Base-by-base conservation (phyloP, 2,113 vertebrate genomes). In the Trematomus loennbergii region DNA sequence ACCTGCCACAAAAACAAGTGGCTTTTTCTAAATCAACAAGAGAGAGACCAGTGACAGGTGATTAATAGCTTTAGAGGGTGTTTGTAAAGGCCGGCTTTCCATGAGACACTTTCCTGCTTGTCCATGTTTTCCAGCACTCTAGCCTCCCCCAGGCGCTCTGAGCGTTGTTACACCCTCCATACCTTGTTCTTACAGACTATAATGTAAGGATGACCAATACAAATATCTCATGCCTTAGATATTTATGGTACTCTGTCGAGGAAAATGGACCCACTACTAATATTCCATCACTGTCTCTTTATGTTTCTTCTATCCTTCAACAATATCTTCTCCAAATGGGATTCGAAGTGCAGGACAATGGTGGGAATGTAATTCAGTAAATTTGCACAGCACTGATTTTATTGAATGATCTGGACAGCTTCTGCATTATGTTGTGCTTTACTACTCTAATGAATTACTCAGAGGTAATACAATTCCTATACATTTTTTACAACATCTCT, bases 381-480 rank as follows among this genome's bases (percentile, higher is more conserved):
- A 85, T 80, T 79, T 87, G 63, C 79, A 83, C 55, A 5, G 79
- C 82, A 75, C 62, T 86, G 67, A 82, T 88, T 87, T 85, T 71
- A 75, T 40, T 89, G 78, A 88, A 84, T 81, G 70, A 87, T 68
- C 60, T 72, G 63, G 82, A 78, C 61, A 84, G 75, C 72, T 68
- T 57, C 33, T 68, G 63, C 55, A 63, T 22, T 33, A 61, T 72
- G 62, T 61, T 40, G 18, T 48, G 29, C 49, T 77, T 78, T 67
- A 64, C 59, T 69, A 73, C 60, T 65, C 61, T 53, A 65, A 79
- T 85, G 81, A 75, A 80, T 82, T 80, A 79, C 46, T 60, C 18
- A 74, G 80, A 72, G 43, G 68, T 74, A 78, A 54, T 58, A 75
- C 61, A 52, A 79, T 45, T 74, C 50, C 58, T 64, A 52, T 33